Evolutionary conservation across 2,888 invertebrate species (phyloP), one percentile per base, ranked within the genome.

Genomic region (Eupithecia abbreviata): DNA sequence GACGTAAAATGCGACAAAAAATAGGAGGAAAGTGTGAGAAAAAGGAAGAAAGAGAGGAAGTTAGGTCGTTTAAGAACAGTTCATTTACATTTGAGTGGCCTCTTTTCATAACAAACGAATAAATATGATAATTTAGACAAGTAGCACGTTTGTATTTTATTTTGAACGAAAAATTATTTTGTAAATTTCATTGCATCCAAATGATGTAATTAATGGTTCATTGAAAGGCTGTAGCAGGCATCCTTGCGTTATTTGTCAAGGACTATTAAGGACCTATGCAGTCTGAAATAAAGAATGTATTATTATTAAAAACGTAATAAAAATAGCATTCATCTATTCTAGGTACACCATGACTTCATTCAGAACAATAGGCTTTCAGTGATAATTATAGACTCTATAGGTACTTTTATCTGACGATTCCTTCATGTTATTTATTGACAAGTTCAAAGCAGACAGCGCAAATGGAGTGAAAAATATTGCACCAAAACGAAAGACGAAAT

Each of bases 61-160:
- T 45, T 7, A 66, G 55, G 70, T 41, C 72, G 43, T 68, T 62
- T 62, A 62, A 30, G 67, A 68, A 43, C 67, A 66, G 69, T 45
- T 41, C 13, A 70, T 71, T 58, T 75, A 66, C 45, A 77, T 77
- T 77, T 41, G 12, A 65, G 49, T 65, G 47, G 43, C 47, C 30
- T 2, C 70, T 77, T 77, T 75, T 67, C 73, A 75, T 75, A 75
- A 71, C 73, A 75, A 71, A 77, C 30, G 67, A 72, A 71, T 77
- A 73, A 73, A 10, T 7, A 77, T 75, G 77, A 71, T 71, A 71
- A 73, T 66, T 73, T 70, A 13, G 18, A 68, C 45, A n/a, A 68
- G 67, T 10, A 43, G n/a, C 42, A n/a, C 15, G 41, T 67, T 42
- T 41, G 43, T 67, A 42, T 9, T 67, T 67, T 67, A 43, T 43